Conservation (phyloP, 2,888 invertebrate genomes). For the Orchesella flavescens region DNA sequence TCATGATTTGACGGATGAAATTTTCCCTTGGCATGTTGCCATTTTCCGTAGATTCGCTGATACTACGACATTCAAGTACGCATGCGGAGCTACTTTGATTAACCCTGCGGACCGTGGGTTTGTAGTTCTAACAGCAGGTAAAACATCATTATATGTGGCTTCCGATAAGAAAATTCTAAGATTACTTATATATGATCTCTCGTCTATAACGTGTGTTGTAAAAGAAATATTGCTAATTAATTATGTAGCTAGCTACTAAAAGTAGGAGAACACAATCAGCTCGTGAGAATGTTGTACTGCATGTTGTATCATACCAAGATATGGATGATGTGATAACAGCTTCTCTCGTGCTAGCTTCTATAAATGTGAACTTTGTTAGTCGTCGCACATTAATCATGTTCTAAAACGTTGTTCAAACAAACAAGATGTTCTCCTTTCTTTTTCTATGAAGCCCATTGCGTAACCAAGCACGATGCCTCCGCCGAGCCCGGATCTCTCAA, state of each 20-base stretch:
- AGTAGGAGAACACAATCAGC: no score
- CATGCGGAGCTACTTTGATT: slow-evolving; percentile 65
- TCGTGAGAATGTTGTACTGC: no score
- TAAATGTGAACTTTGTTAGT: no score
- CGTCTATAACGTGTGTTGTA: neutral
- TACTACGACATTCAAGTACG: slow-evolving; percentile 52
- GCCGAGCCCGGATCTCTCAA: slow-evolving; percentile 51
- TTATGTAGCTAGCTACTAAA: no score
- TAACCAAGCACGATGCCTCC: slow-evolving; percentile 59
- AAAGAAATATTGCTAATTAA: no score
- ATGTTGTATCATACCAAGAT: no score
- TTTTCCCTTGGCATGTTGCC: slow-evolving; percentile 68
- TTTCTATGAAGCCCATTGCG: slow-evolving; percentile 57
- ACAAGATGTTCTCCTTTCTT: neutral
- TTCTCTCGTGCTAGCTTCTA: no score
- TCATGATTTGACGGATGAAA: slow-evolving; percentile 60
- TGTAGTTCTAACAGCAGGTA: slow-evolving; percentile 63
- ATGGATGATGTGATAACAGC: no score
- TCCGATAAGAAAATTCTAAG: neutral
- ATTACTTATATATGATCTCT: no score
- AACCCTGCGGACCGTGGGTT: slow-evolving; percentile 66
- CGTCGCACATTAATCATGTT: no score
- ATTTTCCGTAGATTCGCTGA: slow-evolving; percentile 63
- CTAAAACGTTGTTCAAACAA: no score
- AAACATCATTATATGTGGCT: slow-evolving; percentile 12